Conservation (phyloP, 2,888 invertebrate species). For the Synanthedon formicaeformis region DNA sequence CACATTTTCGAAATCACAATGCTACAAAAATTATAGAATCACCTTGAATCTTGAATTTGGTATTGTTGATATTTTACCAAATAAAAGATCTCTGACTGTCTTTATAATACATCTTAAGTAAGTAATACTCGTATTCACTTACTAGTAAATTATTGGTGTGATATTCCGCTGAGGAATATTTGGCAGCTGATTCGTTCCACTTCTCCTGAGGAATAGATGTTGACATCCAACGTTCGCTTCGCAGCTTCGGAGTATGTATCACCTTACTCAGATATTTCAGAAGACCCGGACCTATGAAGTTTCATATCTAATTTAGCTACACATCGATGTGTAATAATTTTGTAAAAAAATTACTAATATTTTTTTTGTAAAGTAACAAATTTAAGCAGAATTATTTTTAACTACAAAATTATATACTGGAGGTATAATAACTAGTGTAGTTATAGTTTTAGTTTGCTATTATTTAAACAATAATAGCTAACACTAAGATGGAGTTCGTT, state of each 20-base stretch:
- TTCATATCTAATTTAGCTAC: too few relatives aligned
- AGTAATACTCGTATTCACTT: constrained; percentile 17
- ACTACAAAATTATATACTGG: too few relatives aligned
- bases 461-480: too few relatives aligned
- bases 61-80: background rate
- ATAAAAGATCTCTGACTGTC: background rate
- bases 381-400: too few relatives aligned
- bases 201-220: constrained; percentile 77
- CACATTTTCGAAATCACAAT: too few relatives aligned
- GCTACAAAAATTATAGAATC: too few relatives aligned
- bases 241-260: constrained; percentile 72
- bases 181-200: constrained; percentile 27
- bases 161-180: constrained; percentile 82
- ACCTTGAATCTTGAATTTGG: background rate
- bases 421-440: too few relatives aligned
- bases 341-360: too few relatives aligned
- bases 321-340: too few relatives aligned
- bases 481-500: too few relatives aligned
- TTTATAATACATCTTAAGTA: constrained; percentile 5
- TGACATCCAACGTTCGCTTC: constrained; percentile 85
- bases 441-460: too few relatives aligned
- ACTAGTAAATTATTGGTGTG: constrained; percentile 84
- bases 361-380: too few relatives aligned
- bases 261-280: constrained; percentile 70
- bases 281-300: constrained; percentile 41